phyloP scores from a whole-genome alignment of 2,888 invertebrate species.

The Leucoma salicis region DNA sequence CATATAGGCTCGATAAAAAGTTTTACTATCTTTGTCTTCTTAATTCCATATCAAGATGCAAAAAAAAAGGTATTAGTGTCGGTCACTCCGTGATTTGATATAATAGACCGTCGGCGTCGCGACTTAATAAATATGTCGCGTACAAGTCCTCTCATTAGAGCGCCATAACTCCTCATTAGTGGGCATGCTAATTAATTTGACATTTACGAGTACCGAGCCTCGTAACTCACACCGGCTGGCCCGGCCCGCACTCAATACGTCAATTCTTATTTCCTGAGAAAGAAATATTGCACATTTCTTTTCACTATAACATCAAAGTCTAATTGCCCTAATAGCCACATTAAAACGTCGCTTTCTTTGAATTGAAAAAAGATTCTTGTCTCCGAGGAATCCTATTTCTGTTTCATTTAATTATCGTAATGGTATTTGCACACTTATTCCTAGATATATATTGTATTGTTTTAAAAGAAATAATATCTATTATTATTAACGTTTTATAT shows the following conservation, averaged over 20 bases:
- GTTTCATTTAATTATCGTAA: not conserved
- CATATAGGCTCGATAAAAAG: too few species aligned
- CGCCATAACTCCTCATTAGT: constrained; percentile 81
- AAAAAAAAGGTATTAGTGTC: too few species aligned
- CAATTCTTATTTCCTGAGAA: constrained; percentile 30
- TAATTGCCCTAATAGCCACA: constrained; percentile 32
- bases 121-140: constrained; percentile 55
- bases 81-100: constrained; percentile 27
- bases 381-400: not conserved
- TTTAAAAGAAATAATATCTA: too few species aligned
- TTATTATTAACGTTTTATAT: too few species aligned
- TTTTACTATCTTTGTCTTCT: too few species aligned
- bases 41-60: too few species aligned
- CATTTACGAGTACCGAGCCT: constrained; percentile 69
- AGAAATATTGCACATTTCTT: constrained; percentile 24
- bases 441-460: not conserved
- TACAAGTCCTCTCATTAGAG: constrained; percentile 76
- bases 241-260: constrained; percentile 30
- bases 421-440: too few species aligned
- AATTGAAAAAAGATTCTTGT: not conserved
- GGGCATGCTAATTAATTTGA: constrained; percentile 80
- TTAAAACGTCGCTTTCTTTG: not conserved
- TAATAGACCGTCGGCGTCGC: constrained; percentile 24
- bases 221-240: constrained; percentile 43
- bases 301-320: constrained; percentile 25